Conservation (phyloP, 2,797 vertebrate species). For the Lacerta agilis region DNA sequence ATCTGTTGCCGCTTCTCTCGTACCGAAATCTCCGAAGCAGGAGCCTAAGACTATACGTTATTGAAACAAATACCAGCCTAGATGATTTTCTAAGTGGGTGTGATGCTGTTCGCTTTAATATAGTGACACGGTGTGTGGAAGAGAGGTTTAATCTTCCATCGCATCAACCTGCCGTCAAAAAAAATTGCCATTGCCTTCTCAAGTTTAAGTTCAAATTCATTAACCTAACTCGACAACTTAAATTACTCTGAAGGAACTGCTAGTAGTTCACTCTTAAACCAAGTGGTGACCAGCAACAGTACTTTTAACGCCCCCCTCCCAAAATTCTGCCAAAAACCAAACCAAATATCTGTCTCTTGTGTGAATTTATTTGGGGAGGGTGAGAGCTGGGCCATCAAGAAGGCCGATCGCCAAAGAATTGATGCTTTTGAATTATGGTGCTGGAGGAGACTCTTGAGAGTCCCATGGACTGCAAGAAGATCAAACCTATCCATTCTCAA, state of each 20-base stretch:
- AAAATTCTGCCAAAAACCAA: too few species aligned
- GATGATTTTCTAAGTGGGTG: conserved; percentile 73
- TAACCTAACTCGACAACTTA: neutral
- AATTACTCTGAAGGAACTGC: neutral
- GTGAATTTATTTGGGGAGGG: too few species aligned
- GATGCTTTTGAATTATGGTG: too few species aligned
- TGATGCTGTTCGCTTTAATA: conserved; percentile 72
- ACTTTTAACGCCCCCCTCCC: neutral
- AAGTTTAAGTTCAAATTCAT: conserved; percentile 51
- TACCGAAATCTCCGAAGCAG: conserved; percentile 59
- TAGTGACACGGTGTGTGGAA: conserved; percentile 58
- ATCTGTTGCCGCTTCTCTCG: neutral
- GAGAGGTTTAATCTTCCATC: conserved; percentile 69
- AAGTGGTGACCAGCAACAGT: neutral
- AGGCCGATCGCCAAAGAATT: too few species aligned
- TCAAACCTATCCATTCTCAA: too few species aligned
- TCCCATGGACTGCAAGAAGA: too few species aligned
- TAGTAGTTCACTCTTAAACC: neutral
- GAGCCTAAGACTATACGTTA: conserved; percentile 64
- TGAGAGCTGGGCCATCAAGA: too few species aligned
- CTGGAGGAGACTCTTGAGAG: too few species aligned
- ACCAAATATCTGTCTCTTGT: too few species aligned
- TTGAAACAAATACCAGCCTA: conserved; percentile 48
- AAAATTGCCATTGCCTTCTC: conserved; percentile 54
- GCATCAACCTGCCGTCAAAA: conserved; percentile 63